Evolutionary conservation across 92 coral and sea anemone species (phyloP), one percentile per base, ranked within the genome.

Genomic region (Actinostola sp.): DNA sequence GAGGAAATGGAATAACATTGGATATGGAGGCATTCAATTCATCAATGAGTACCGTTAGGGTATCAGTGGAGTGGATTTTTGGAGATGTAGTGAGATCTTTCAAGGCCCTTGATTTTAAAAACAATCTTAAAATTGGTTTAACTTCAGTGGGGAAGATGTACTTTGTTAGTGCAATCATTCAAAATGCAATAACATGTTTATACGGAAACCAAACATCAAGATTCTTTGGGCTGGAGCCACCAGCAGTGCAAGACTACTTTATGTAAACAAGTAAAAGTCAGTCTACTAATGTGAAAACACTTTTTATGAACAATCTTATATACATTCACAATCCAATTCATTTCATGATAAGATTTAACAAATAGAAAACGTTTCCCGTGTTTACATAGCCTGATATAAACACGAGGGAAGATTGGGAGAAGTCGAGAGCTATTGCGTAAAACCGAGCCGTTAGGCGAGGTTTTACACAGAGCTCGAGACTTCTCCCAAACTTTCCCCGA

Each of bases 31-130:
- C n/a, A n/a, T n/a, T n/a, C n/a, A n/a, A n/a, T n/a, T n/a, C n/a
- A n/a, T n/a, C n/a, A n/a, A n/a, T n/a, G n/a, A n/a, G n/a, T 36
- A 11, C 11, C 11, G 76, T 81, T 19, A 26, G 86, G 9, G 55
- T 73, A 19, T 61, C 58, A 64, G 80, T 73, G 14, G 81, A 81
- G 45, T 73, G 70, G 76, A 19, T 66, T 30, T 73, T 73, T 72
- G 80, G 86, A 33, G 86, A 81, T 55, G 50, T 81, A 20, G 34
- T 58, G 24, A 73, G 72, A 42, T 81, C 52, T 54, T 72, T 81
- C 41, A 54, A 64, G 43, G 71, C 69, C 48, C 26, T 78, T 21
- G 74, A 72, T 53, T 66, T 66, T 41, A 82, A 75, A 58, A 76
- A 57, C 33, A 75, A 70, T 30, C 65, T 76, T 30, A 73, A 73